Percentiles rank a stretch among this genome's conserved stretches.
Conservation (phyloP, 2,113 vertebrate genomes). For the Cercocebus atys region DNA sequence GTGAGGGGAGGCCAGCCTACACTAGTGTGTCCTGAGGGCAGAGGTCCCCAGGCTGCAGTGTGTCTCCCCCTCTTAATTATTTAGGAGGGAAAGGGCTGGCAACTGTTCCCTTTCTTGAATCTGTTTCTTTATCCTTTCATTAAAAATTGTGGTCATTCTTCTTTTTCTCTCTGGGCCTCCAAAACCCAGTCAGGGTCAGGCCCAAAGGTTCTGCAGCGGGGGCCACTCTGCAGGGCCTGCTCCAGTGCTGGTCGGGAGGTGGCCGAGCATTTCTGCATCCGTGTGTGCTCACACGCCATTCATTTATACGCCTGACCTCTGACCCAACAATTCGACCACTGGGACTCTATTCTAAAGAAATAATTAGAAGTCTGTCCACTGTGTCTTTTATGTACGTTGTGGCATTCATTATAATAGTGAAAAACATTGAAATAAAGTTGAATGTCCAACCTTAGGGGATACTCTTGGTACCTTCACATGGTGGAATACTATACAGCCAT, state of each 20-base stretch:
- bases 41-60: too few relatives aligned
- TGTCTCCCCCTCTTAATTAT: neutral
- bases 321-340: neutral
- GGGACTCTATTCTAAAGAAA: neutral
- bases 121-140: neutral
- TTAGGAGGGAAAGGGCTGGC: neutral
- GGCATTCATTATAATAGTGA: neutral
- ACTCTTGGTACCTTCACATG: neutral
- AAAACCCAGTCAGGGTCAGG: neutral
- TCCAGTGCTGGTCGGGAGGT: too few relatives aligned
- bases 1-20: neutral
- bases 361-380: neutral
- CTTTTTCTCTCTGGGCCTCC: neutral
- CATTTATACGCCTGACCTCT: neutral
- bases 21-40: neutral
- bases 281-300: too few relatives aligned
- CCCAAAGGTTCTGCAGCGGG: fast-evolving
- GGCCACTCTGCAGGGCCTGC: neutral
- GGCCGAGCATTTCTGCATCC: neutral
- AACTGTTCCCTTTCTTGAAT: neutral
- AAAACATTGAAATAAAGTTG: neutral
- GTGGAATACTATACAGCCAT: neutral
- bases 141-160: neutral
- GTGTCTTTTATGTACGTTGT: neutral
- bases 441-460: neutral